These are phyloP conservation scores for Hypotaenidia okinawae DNA, from an alignment of 2,797 vertebrate species.

Conservation along the genomic window DNA sequence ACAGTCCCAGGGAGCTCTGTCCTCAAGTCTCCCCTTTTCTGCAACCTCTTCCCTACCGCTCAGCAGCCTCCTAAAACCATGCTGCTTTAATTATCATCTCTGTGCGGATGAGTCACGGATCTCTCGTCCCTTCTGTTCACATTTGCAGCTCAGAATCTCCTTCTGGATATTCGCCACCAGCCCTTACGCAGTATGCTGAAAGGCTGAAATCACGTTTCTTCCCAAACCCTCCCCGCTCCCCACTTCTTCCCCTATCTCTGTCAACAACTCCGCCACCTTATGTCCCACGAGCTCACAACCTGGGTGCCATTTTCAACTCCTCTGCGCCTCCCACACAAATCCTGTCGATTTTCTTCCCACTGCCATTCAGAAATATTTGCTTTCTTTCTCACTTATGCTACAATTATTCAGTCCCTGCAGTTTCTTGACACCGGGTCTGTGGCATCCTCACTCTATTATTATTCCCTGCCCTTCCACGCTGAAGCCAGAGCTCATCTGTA, in stretches of 20 bases:
- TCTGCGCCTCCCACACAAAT: slow-evolving; percentile 55
- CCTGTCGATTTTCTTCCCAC: slow-evolving; percentile 44
- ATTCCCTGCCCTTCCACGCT: background rate
- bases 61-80: slow-evolving; percentile 57
- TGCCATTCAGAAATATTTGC: slow-evolving; percentile 19
- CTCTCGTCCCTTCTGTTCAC: slow-evolving; percentile 65
- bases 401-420: background rate
- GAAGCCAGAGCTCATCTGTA: background rate
- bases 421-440: background rate
- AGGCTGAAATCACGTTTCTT: slow-evolving; percentile 51
- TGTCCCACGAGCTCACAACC: slow-evolving; percentile 64
- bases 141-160: slow-evolving; percentile 47
- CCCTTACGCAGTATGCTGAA: background rate
- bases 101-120: slow-evolving; percentile 42
- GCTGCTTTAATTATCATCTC: slow-evolving; percentile 68
- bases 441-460: background rate
- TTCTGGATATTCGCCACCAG: slow-evolving; percentile 64
- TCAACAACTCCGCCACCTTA: slow-evolving; percentile 52
- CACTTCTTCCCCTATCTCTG: background rate
- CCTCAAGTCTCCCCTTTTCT: background rate
- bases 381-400: background rate
- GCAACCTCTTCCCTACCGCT: slow-evolving; percentile 9
- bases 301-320: slow-evolving; percentile 59
- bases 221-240: background rate
- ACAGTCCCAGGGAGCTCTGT: background rate